Base-by-base conservation (phyloP, 2,113 vertebrate genomes). In the Cryptomyrus ogoouensis region DNA sequence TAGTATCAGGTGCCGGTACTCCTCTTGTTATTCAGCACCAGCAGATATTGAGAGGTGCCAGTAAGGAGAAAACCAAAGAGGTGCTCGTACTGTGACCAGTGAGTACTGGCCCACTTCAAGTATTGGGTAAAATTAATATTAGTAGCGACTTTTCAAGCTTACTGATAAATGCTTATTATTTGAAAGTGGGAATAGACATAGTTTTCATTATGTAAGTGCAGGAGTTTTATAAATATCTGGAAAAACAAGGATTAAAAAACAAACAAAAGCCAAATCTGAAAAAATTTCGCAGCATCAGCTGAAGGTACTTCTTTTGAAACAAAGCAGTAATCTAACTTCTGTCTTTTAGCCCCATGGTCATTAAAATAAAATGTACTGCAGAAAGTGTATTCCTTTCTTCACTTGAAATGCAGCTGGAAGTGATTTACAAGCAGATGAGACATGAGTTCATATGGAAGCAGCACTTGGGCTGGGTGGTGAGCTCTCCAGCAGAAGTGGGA, bases 401-500 rank as follows among this genome's bases (percentile, higher is more conserved):
- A 9, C 21, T 90, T 46, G 80, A 19, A 90, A 0, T 88, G 44
- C 90, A 96, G 96, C 62, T 96, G 90, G 94, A 94, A 91, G 90
- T 91, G 6, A 80, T 92, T 35, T 95, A 94, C 90, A 91, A 88
- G 56, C 90, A 77, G 77, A 70, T 94, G 83, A 92, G 92, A 7
- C 94, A 94, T 90, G 90, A 94, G 0, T 96, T 96, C 91, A 90
- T 91, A 90, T 96, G 94, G 94, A 96, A 95, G 88, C 93, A 94
- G 88, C 93, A 95, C 90, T 89, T 96, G 83, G 96, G 96, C 6
- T 96, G 95, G 93, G 94, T 96, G 91, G 92, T 91, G 15, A 95
- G 94, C 88, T 96, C 94, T 5, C 96, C 95, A 0, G 95, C 95
- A 0, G 91, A 95, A 15, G 94, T 96, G 42, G 96, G 96, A 21